phyloP scores from a whole-genome alignment of 2,888 invertebrate genomes.

The Scrobipalpa costella region DNA sequence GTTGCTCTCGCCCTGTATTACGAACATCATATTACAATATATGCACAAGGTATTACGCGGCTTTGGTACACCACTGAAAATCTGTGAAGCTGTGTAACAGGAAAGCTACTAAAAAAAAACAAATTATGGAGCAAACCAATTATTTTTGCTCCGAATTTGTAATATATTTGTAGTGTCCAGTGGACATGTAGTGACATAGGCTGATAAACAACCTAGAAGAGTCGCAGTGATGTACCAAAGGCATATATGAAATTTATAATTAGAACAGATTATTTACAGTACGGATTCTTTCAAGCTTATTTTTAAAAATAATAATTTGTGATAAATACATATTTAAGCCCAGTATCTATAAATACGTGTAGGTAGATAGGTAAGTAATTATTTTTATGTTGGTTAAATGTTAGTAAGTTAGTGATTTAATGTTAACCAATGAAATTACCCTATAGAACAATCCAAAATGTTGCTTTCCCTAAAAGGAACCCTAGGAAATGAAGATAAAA shows the following conservation, averaged over 20 bases:
- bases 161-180: neutral
- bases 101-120: neutral
- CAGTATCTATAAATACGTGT: no score
- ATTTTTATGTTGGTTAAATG: neutral
- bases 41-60: neutral
- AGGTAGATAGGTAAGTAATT: no score
- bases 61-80: neutral
- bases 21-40: neutral
- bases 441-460: no score
- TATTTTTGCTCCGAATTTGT: neutral
- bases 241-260: neutral
- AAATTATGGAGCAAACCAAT: no score
- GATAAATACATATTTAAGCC: no score
- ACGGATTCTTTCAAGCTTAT: no score
- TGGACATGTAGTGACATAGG: neutral
- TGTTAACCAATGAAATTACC: no score
- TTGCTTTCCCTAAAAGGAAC: no score
- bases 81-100: neutral
- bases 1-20: constrained; percentile 88
- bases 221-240: neutral
- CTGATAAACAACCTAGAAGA: neutral
- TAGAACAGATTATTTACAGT: no score
- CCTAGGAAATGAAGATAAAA: no score
- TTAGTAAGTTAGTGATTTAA: neutral
- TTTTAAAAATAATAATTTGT: no score